Base-by-base conservation (phyloP, 1,140 invertebrate species). In the Zaprionus taronus region DNA sequence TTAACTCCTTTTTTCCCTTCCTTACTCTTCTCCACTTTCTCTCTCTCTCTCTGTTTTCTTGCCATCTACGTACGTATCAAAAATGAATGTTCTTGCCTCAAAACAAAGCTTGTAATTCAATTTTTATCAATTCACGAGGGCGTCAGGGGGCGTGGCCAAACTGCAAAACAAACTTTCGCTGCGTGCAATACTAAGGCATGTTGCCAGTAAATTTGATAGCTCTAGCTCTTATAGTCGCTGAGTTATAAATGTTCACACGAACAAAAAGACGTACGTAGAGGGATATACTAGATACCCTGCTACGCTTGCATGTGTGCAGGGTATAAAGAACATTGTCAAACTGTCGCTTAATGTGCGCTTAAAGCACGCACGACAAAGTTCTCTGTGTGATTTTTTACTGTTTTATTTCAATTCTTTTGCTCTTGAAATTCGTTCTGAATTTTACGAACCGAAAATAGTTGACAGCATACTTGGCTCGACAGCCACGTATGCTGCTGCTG, bases 371-470 rank as follows among this genome's bases (percentile, higher is more conserved):
- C 41, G 15, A 44, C 6, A 44, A 44, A 44, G 41, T 44, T 44
- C 41, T 44, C 41, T 44, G 41, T n/a, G 41, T 44, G n/a, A 44
- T 44, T 44, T 44, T 38, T 38, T 38, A 41, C 36, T 41, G 14
- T 41, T 41, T 41, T 41, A 41, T 41, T 41, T 47, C n/a, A 15
- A 47, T 17, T 49, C 17, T 49, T 49, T 11, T 9, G 7, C 47
- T 20, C 47, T 22, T 20, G 9, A 51, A 51, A 51, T 15, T 51
- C 47, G 47, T 20, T 24, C 31, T 51, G 22, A 51, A 51, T 51
- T 51, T 24, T 51, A 20, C 20, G 20, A 51, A 51, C 47, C 47
- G 47, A 51, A 51, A 51, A 51, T 51, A 51, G 47, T 51, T 51
- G 47, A 51, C 47, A 51, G 47, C 47, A 51, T 51, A 51, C 47